A percentile compares a stretch with the other conserved stretches of the same genome.
Evolutionary conservation across 2,113 vertebrate species (phyloP).

Genomic region (Tychaedon coryphoeus): DNA sequence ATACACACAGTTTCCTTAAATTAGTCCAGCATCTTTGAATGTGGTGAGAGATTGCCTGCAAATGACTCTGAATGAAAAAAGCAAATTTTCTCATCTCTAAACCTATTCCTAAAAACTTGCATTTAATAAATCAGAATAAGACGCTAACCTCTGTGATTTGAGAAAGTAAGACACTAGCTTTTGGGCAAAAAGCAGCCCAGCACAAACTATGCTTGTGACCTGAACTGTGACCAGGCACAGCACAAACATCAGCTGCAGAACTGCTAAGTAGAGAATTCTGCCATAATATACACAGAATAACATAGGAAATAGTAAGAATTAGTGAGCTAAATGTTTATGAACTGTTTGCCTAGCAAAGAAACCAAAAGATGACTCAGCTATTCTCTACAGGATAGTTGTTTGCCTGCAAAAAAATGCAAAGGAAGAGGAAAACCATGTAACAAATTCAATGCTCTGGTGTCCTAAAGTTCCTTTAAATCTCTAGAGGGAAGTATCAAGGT

Average conservation of each 20-base stretch:
- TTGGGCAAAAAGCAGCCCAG: background rate
- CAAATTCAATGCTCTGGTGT: background rate
- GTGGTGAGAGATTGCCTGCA: background rate
- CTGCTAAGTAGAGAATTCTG: background rate
- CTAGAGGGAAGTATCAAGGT: background rate
- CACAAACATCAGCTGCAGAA: background rate
- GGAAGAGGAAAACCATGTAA: rapidly evolving
- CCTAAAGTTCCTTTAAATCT: background rate
- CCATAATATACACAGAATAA: background rate
- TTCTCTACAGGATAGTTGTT: background rate
- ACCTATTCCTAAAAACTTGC: background rate
- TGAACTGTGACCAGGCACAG: rapidly evolving
- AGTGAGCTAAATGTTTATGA: background rate
- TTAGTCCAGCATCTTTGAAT: background rate
- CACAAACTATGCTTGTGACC: background rate
- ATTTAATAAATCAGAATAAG: background rate
- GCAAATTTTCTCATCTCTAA: background rate
- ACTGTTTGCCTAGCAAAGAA: background rate
- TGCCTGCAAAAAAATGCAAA: background rate
- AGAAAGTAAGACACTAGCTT: background rate
- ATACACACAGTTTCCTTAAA: background rate
- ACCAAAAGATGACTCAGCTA: background rate
- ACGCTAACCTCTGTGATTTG: background rate
- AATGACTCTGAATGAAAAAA: background rate
- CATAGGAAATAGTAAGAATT: background rate